These are phyloP conservation scores for Trochalopteron elliotii DNA, from an alignment of 2,113 vertebrate genomes.

Conservation along the genomic window DNA sequence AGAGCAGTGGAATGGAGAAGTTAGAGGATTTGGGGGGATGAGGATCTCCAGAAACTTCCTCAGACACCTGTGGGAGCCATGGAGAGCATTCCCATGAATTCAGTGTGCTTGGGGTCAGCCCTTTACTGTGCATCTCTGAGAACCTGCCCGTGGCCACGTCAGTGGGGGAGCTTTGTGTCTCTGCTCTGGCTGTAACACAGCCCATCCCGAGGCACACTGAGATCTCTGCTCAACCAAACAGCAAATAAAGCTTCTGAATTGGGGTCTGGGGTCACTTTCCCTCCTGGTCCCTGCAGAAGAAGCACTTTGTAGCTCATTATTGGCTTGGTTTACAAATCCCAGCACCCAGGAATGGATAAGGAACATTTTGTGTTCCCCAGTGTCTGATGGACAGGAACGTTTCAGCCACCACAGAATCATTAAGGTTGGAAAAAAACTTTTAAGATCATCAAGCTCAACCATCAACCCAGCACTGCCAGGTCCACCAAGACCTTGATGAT, in stretches of 20 bases:
- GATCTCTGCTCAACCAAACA: neutral
- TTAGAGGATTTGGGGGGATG: neutral
- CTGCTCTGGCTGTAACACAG: neutral
- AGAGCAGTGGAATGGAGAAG: neutral
- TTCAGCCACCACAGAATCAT: neutral
- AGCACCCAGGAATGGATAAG: neutral
- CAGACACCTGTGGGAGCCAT: neutral
- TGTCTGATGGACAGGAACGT: rapidly evolving
- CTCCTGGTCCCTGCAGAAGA: neutral
- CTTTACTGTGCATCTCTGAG: neutral
- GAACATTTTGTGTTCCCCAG: neutral
- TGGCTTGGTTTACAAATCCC: neutral
- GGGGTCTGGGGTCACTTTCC: neutral
- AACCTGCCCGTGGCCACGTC: neutral
- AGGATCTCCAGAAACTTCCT: neutral
- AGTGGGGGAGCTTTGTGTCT: neutral
- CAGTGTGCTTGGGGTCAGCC: neutral
- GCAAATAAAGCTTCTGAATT: neutral
- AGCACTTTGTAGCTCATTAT: neutral
- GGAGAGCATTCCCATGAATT: neutral
- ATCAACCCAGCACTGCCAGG: neutral
- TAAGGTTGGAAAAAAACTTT: neutral
- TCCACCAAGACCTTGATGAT: neutral
- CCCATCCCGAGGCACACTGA: rapidly evolving
- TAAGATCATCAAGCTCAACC: neutral